These are phyloP conservation scores for Andrena trimmerana DNA, from an alignment of 2,888 invertebrate species.

Conservation along the genomic window DNA sequence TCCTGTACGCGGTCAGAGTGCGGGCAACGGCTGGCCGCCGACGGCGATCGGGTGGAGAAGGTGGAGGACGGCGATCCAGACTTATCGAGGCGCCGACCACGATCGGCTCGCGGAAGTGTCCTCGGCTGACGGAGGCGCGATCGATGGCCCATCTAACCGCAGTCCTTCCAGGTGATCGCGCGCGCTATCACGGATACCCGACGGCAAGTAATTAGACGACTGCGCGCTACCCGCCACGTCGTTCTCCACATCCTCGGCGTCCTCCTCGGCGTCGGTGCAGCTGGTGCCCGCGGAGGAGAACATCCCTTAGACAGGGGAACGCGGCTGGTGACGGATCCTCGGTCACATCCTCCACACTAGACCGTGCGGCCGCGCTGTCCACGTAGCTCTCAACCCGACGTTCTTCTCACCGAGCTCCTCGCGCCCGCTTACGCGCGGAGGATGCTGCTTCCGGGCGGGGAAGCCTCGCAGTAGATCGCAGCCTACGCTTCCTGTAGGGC, in stretches of 20 bases:
- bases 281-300: conserved; percentile 77
- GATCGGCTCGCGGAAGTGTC: conserved; percentile 62
- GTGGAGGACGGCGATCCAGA: conserved; percentile 38
- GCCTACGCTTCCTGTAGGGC: too few species aligned
- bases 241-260: conserved; percentile 84
- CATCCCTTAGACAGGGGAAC: conserved; percentile 74
- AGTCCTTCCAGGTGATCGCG: conserved; percentile 83
- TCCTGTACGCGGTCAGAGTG: too few species aligned
- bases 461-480: too few species aligned
- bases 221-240: conserved; percentile 71
- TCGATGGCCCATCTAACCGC: conserved; percentile 80
- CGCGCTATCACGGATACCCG: conserved; percentile 61
- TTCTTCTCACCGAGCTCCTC: too few species aligned
- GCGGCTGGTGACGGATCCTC: conserved; percentile 1
- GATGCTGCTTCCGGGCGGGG: too few species aligned
- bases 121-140: conserved; percentile 62
- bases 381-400: background rate
- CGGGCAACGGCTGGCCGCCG: background rate
- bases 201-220: conserved; percentile 66
- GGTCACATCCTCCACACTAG: conserved; percentile 54
- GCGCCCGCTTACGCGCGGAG: too few species aligned
- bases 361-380: background rate
- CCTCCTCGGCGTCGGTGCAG: conserved; percentile 82
- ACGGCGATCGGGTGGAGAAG: background rate
- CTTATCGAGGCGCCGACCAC: conserved; percentile 56